A percentile compares a stretch with the other conserved stretches of the same genome.
These are phyloP conservation scores for Nezara viridula DNA, from an alignment of 2,888 invertebrate species.

Conservation along the genomic window DNA sequence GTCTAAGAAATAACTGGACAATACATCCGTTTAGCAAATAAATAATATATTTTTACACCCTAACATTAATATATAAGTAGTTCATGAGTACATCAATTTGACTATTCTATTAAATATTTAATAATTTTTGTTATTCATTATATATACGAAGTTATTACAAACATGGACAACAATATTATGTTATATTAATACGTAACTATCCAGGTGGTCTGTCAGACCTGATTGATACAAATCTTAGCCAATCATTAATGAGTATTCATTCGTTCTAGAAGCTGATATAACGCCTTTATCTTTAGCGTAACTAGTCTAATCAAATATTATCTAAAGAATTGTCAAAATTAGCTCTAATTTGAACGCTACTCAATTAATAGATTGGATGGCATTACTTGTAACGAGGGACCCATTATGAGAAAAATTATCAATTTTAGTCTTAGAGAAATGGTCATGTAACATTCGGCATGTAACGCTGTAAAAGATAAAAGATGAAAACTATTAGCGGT, in stretches of 20 bases:
- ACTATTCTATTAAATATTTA: no score
- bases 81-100: no score
- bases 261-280: not conserved
- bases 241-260: not conserved
- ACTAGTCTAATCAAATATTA: conserved; percentile 2
- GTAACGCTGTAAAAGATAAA: not conserved
- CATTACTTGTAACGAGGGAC: not conserved
- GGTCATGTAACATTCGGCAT: conserved; percentile 15
- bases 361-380: not conserved
- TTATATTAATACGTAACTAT: no score
- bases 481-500: not conserved
- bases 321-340: not conserved
- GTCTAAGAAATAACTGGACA: no score
- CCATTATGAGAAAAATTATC: not conserved
- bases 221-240: not conserved
- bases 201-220: not conserved
- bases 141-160: no score
- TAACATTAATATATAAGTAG: no score
- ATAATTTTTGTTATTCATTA: no score
- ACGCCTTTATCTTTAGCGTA: not conserved
- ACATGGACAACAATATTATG: no score
- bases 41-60: no score
- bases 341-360: not conserved
- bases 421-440: not conserved
- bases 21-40: no score